Evolutionary conservation across 2,797 vertebrate genomes (phyloP), one percentile per base, ranked within the genome.

Genomic region (Chiroxiphia lanceolata): DNA sequence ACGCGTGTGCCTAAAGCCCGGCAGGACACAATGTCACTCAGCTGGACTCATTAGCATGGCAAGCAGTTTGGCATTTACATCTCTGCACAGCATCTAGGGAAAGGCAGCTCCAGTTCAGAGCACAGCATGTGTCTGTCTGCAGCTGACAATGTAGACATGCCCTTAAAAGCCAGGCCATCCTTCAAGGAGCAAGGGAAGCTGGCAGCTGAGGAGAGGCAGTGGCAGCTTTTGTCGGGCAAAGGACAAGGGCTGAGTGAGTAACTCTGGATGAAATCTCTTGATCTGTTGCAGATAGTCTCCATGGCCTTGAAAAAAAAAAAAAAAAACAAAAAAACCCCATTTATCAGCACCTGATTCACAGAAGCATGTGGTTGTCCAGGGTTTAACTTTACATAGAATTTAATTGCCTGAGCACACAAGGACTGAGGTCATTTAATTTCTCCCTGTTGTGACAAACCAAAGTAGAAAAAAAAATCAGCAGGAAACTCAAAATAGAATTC

Each of bases 31-130:
- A 42, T 75, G 93, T 96, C 71, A 68, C 91, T 77, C 93, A 94
- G 91, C 76, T 89, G 95, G 87, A 93, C 64, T 87, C 94, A 91
- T 96, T 94, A 94, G 42, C 45, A 48, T 50, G 91, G 76, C 82
- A 89, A 83, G 64, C 14, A 63, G 44, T 38, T 91, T 71, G 85
- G 61, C 42, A 61, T 96, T 94, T 93, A 64, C 79, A 27, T 68
- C 38, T 59, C 64, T 34, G 67, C 54, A 13, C n/a, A 14, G 14
- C 70, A 92, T 81, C 56, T 10, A 23, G 75, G 47, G 63, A 70
- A 89, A 72, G 54, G 59, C 53, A 82, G 59, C 70, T 84, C 70
- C 56, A 63, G 81, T 76, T 93, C 70, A 84, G 92, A 63, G 78
- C 83, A 40, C 71, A 79, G 75, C 20, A 4, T 87, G 92, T 57